phyloP scores from a whole-genome alignment of 2,113 vertebrate species.

The Enhydra lutris region DNA sequence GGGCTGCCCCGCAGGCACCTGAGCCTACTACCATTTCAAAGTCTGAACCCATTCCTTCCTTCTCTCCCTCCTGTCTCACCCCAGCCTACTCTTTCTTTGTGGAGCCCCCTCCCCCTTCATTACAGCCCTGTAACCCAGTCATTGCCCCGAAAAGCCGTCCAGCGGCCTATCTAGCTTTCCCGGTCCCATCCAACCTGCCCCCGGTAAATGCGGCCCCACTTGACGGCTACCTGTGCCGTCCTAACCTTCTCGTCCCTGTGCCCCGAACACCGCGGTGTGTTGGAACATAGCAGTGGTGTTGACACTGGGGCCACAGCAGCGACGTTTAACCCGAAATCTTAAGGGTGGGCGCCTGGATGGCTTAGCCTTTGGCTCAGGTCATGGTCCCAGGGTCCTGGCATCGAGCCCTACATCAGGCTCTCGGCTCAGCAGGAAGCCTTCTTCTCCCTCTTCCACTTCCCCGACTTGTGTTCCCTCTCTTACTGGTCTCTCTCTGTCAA shows the following conservation, averaged over 20 bases:
- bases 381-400: too few species aligned
- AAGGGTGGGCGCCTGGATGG: too few species aligned
- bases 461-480: too few species aligned
- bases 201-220: accelerated
- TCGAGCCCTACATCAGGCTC: too few species aligned
- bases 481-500: too few species aligned
- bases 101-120: not conserved
- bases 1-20: too few species aligned
- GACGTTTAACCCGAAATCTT: not conserved
- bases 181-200: accelerated
- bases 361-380: too few species aligned
- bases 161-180: not conserved
- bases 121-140: accelerated
- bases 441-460: too few species aligned
- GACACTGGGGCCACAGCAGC: not conserved
- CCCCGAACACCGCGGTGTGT: accelerated
- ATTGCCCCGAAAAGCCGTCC: not conserved
- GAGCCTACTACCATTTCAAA: not conserved
- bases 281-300: not conserved
- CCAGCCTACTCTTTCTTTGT: not conserved
- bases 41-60: not conserved
- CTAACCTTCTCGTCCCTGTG: accelerated
- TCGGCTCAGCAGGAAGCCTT: too few species aligned
- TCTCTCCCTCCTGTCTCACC: too few species aligned
- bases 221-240: accelerated